Evolutionary conservation across 2,113 vertebrate genomes (phyloP), one percentile per base, ranked within the genome.

Genomic region (Heterochromis multidens): DNA sequence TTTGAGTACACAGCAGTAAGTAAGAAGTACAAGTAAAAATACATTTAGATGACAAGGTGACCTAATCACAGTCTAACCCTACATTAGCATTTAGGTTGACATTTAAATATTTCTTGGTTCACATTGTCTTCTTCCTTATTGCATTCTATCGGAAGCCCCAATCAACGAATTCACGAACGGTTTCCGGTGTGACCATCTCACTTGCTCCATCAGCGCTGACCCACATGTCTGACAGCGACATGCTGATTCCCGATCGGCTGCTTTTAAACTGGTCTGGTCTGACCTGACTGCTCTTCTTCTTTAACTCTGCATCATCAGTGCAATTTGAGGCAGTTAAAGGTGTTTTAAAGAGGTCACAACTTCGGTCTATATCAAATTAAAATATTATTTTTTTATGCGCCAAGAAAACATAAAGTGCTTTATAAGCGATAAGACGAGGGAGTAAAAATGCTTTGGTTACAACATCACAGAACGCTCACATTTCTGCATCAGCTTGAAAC

Each of bases 141-240:
- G 17, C 2, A 33, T n/a, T 74, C 35, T 61, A 13, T 17, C 19
- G 23, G 43, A 23, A 27, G 0, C 3, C 40, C 40, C 35, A 16
- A 23, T 52, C 23, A 70, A 2, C 6, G 6, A 31, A 35, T 33
- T 29, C 4, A 17, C 11, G 52, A n/a, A 8, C 35, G 31, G 54
- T 82, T 85, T 81, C 84, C 58, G 77, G 57, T 79, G 76, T 6
- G 62, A 5, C 7, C 1, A 46, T 27, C 43, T 23, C 4, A 54
- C 37, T 23, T 46, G 33, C 74, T 5, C 60, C 78, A 80, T 79
- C 86, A 82, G 58, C 79, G 27, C 11, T 85, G 83, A 89, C 86
- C 89, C 80, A 83, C 85, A 88, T 87, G 82, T 83, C 25, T 87
- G 77, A 79, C 81, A 10, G 29, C 52, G 29, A 72, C 88, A 62